Evolutionary conservation across 2,797 vertebrate species (phyloP).

Genomic region (Thamnophis elegans): DNA sequence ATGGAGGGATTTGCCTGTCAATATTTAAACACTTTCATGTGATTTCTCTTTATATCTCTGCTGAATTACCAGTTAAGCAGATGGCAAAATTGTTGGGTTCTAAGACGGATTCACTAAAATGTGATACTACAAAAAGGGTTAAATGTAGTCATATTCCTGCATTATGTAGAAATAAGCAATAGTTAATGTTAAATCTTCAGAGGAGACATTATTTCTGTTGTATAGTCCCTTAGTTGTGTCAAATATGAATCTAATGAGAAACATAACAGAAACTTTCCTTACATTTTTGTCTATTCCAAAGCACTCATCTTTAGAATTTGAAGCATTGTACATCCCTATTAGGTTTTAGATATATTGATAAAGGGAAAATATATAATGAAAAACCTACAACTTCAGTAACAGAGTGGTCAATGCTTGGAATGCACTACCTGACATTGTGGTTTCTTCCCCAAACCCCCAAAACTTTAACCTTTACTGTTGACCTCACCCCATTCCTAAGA

Average conservation of each 20-base stretch:
- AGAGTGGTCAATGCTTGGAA: too few species aligned
- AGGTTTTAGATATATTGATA: background rate
- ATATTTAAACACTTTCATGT: background rate
- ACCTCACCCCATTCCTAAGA: too few species aligned
- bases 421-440: too few species aligned
- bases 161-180: background rate
- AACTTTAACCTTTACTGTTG: too few species aligned
- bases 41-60: background rate
- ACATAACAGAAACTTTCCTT: background rate
- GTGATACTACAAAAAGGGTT: background rate
- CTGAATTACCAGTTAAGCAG: background rate
- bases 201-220: background rate
- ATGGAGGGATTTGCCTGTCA: background rate
- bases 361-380: background rate
- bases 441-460: too few species aligned
- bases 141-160: background rate
- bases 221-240: background rate
- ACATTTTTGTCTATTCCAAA: background rate
- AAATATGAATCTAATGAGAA: background rate
- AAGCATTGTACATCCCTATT: background rate
- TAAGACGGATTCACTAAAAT: background rate
- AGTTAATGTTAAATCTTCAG: background rate
- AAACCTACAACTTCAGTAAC: too few species aligned
- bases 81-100: background rate
- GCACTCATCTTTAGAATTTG: background rate